These are phyloP conservation scores for Phymatocera aterrima DNA, from an alignment of 2,888 invertebrate species.

Conservation along the genomic window DNA sequence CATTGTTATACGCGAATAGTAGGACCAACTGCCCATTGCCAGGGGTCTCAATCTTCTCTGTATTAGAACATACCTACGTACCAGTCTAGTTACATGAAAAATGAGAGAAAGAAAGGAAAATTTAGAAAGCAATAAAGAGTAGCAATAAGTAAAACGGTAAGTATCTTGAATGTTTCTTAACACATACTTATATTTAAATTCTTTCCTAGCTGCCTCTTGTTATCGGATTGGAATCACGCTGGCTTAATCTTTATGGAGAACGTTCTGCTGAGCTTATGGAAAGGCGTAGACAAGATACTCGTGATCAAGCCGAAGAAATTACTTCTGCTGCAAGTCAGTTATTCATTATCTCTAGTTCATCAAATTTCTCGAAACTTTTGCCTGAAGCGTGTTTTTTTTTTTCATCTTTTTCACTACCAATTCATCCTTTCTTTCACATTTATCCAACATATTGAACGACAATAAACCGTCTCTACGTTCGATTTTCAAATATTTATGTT, in stretches of 20 bases:
- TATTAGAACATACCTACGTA: conserved; percentile 57
- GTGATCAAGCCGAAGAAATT: conserved; percentile 96
- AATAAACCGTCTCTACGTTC: not conserved
- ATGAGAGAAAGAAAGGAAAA: not conserved
- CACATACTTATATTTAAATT: conserved; percentile 48
- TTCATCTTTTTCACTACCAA: conserved; percentile 28
- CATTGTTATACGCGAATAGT: not conserved
- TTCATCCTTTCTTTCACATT: conserved; percentile 7
- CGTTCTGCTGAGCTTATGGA: conserved; percentile 87
- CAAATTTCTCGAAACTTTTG: not conserved
- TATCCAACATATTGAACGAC: not conserved
- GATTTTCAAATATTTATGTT: conserved; percentile 27
- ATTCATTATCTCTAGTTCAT: conserved; percentile 50
- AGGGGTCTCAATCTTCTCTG: conserved; percentile 72
- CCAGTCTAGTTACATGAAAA: conserved; percentile 8
- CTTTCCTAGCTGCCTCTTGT: conserved; percentile 81
- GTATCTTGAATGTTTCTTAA: conserved; percentile 16
- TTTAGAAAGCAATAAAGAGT: conserved; percentile 18
- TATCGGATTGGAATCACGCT: conserved; percentile 87
- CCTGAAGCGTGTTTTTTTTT: conserved; percentile 39
- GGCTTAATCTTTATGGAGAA: conserved; percentile 83
- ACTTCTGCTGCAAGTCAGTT: conserved; percentile 81
- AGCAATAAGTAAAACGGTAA: conserved; percentile 31
- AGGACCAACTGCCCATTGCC: conserved; percentile 55
- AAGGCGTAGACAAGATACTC: conserved; percentile 92